Base-by-base conservation (phyloP, 2,888 invertebrate species). In the Fabriciana adippe region DNA sequence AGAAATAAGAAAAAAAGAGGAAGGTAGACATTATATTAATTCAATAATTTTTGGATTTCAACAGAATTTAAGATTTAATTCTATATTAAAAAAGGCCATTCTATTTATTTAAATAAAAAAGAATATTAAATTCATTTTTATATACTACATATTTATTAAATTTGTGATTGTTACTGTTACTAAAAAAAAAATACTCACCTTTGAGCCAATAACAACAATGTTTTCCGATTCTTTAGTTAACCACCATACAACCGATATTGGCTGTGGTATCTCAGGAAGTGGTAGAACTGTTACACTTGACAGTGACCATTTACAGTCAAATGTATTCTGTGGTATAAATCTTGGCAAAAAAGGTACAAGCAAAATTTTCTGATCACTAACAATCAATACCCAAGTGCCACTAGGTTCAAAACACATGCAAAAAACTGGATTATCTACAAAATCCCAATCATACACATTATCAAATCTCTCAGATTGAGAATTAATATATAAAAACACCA, bases 371-470 rank as follows among this genome's bases (percentile, higher is more conserved):
- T 88, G 88, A 81, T 93, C 93, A 86, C 94, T 94, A 68, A 94
- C 88, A 73, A 95, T 93, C 31, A 96, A 87, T 35, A 96, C 89
- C 96, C 96, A 96, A 54, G 95, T 95, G 65, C 97, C 97, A 69
- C 95, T 94, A 1, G 97, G 96, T 88, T 97, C 97, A 86, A 97
- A 97, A 84, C 97, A 97, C 83, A 97, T 92, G 80, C 95, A 95
- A 81, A 95, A 93, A 68, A 96, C 93, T 50, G 88, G 90, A 83
- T 92, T 91, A 72, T 92, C 90, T 35, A 87, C 68, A 72, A 90
- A 91, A 79, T 92, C 92, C 93, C 93, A 93, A 73, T 91, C 89
- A 73, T 87, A 89, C 74, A 82, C 86, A 72, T 83, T 87, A 69
- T 89, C 88, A 74, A 82, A 85, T 61, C 89, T 82, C 66, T 91